Evolutionary conservation across 1,140 invertebrate genomes (phyloP), one percentile per base, ranked within the genome.

Genomic region (Aplysia californica): DNA sequence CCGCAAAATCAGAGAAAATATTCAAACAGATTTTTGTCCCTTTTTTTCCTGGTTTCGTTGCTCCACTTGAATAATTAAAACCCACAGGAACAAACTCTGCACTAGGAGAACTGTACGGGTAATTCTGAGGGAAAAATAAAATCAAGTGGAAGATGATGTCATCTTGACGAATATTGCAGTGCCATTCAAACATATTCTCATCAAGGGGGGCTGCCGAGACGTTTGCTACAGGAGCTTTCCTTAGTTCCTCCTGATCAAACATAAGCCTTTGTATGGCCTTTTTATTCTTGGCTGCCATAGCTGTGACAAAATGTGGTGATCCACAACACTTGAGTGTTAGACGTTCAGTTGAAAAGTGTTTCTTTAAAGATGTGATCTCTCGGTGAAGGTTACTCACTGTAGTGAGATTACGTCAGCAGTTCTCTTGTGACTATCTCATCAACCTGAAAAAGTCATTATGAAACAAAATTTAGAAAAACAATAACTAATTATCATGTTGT

Each of bases 121-220:
- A 87, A 26, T 84, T 79, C n/a, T 82, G 59, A 15, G 85, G 79
- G 64, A 87, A 81, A 61, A 82, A 82, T 0, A 87, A 67, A 21
- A 87, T 72, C 1, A 87, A 77, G 58, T 87, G 85, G 55, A 84
- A 87, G 1, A 87, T 84, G 38, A 82, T 81, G 15, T 85, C 82
- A 20, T 85, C 84, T 59, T 82, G 82, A 64, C 78, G 76, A 68
- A 87, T 85, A 70, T 87, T 87, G 59, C 85, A 87, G 67, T 87
- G 85, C 85, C 85, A 87, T 72, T 87, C 85, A 38, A 87, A 84
- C 78, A 87, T 81, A 69, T 87, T 80, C 2, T 77, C 68, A n/a
- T 87, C 85, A 33, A 87, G 61, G 0, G 85, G 85, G 10, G 68
- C 71, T 0, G 85, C 85, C 1, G 85, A 87, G 31, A 87, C 85